Base-by-base conservation (phyloP, 2,797 vertebrate genomes). In the Dermochelys coriacea region DNA sequence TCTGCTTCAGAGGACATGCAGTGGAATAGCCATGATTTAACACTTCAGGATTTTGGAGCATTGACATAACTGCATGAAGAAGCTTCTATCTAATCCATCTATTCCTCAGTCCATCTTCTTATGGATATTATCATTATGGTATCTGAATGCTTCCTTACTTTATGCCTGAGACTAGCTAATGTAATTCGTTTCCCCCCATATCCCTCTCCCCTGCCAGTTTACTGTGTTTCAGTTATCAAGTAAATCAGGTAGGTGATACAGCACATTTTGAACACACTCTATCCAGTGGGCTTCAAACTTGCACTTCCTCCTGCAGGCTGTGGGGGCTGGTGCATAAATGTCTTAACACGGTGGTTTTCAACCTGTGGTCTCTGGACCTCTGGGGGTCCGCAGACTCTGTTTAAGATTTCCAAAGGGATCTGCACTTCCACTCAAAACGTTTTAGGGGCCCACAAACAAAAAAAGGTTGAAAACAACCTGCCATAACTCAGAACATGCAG, bases 171-270 rank as follows among this genome's bases (percentile, higher is more conserved):
- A 19, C 21, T n/a, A 7, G 19, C 80, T 34, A 37, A 41, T 31
- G 45, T 27, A n/a, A 25, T 57, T 59, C 0, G 0, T 5, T 27
- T 57, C 47, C 34, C 16, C 10, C 3, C 12, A 34, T 25, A 52
- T 12, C 51, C 0, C 23, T 0, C n/a, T 50, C 27, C 0, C 4
- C 0, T 6, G 16, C 68, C 25, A 55, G n/a, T 29, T 54, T 34
- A 18, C 37, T 45, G 10, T 3, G 5, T 55, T 64, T 52, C 37
- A 50, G 49, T 37, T 55, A 25, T 51, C 57, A 45, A 12, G 55
- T 80, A 31, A 41, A 29, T 37, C 25, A 12, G 18, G 19, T 31
- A 80, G 49, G 57, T 64, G 57, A 49, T 57, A 4, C 7, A 54
- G 29, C 61, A 6, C 12, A 25, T 41, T 82, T 41, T 49, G 16